Evolutionary conservation across 2,797 vertebrate species (phyloP), one percentile per base, ranked within the genome.

Genomic region (Poecilia gillii): DNA sequence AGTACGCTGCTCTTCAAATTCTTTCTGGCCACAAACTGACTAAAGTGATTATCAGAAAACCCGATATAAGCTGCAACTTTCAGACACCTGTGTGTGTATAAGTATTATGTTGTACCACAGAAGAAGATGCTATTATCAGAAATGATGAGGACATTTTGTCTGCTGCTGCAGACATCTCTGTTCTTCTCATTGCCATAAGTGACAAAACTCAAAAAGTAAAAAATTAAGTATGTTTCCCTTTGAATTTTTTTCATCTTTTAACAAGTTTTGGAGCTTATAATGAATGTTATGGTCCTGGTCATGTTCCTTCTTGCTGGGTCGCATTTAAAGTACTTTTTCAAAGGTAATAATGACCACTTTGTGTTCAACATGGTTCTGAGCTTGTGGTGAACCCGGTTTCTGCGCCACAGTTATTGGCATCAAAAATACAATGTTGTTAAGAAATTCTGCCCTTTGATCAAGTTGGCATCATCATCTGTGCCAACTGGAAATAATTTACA

Each of bases 381-480:
- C 18, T 49, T 47, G 49, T 71, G n/a, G 31, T 41, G 51, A 55
- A 43, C 14, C 20, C 62, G 2, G 9, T 20, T 25, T 79, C 41
- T 46, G 0, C 45, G 12, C 33, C 46, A 31, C 72, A 53, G 28
- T 53, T 73, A 74, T 57, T 74, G 31, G 36, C 28, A 49, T 73
- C 28, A 47, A 78, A 86, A 75, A 6, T 3, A 62, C 31, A 57
- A 6, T 36, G 1, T 31, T 80, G 36, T 53, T 49, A 45, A 74
- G 76, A 71, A 25, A 71, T 55, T 78, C 33, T 20, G 2, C 41
- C 25, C 13, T 79, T 76, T 79, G 23, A 75, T 77, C 5, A 64
- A n/a, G 53, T 51, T 73, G 72, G 20, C 74, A 78, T 25, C 51
- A 82, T 73, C 62, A 72, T 31, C 39, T 51, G 46, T 43, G 25